phyloP scores from a whole-genome alignment of 2,888 invertebrate genomes.

The Lydus trimaculatus region DNA sequence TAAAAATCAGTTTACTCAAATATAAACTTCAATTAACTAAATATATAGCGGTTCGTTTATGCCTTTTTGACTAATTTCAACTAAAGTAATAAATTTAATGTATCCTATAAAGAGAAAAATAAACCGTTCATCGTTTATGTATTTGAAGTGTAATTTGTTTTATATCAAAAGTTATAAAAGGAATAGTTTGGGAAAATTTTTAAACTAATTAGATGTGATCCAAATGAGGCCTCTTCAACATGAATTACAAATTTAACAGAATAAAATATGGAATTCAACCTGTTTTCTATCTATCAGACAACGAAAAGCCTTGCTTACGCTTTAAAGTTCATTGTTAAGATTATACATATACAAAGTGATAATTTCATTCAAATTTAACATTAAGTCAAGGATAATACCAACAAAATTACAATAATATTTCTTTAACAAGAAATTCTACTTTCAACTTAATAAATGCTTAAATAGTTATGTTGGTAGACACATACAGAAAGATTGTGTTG shows the following conservation, averaged over 20 bases:
- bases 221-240: neutral
- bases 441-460: too few relatives aligned
- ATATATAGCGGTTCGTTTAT: neutral
- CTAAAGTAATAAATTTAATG: neutral
- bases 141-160: neutral
- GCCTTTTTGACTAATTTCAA: neutral
- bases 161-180: neutral
- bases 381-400: neutral
- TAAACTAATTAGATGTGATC: neutral
- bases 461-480: too few relatives aligned
- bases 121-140: neutral
- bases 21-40: neutral
- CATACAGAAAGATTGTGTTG: too few relatives aligned
- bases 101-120: neutral
- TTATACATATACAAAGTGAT: neutral
- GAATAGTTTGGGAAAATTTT: neutral
- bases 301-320: neutral
- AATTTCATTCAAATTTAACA: neutral
- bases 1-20: neutral
- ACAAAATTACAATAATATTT: neutral
- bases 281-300: too few relatives aligned
- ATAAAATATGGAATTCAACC: too few relatives aligned
- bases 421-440: too few relatives aligned
- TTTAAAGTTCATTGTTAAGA: neutral
- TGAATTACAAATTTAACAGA: neutral